Percentiles rank a stretch among this genome's conserved stretches.
Evolutionary conservation across 2,888 invertebrate species (phyloP).

Genomic region (Dugesia japonica): DNA sequence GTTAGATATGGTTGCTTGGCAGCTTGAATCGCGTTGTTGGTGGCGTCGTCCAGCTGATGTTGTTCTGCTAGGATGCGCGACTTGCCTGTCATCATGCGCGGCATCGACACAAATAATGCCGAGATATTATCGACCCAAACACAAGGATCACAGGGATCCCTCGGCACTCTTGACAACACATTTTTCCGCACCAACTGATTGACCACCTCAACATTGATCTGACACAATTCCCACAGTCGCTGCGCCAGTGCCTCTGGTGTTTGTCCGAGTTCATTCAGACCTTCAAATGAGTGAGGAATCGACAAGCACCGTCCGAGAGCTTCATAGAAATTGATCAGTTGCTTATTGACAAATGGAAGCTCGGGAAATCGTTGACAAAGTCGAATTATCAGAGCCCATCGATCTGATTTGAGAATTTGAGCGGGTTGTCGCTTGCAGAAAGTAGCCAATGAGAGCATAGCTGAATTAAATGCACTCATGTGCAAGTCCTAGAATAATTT

Average conservation of each 20-base stretch:
- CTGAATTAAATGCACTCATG: neutral
- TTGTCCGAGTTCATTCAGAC: neutral
- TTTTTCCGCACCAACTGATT: neutral
- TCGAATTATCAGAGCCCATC: neutral
- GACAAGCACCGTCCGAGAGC: neutral
- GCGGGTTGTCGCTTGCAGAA: neutral
- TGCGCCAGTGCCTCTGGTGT: neutral
- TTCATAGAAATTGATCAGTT: neutral
- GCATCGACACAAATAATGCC: neutral
- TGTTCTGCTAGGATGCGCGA: neutral
- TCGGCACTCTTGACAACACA: neutral
- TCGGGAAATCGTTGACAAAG: neutral
- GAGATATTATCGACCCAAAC: constrained; percentile 25
- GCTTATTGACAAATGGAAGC: neutral
- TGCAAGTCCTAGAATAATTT: neutral
- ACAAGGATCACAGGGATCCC: constrained; percentile 20
- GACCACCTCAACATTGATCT: neutral
- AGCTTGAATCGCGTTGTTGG: neutral
- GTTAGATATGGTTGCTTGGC: neutral
- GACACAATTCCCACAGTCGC: neutral
- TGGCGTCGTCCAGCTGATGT: neutral
- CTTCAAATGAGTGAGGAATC: neutral
- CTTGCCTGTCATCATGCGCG: neutral
- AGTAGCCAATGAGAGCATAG: neutral
- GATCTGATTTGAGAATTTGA: neutral